Conservation (phyloP, 2,113 vertebrate genomes). For the Hippocampus guttulatus region DNA sequence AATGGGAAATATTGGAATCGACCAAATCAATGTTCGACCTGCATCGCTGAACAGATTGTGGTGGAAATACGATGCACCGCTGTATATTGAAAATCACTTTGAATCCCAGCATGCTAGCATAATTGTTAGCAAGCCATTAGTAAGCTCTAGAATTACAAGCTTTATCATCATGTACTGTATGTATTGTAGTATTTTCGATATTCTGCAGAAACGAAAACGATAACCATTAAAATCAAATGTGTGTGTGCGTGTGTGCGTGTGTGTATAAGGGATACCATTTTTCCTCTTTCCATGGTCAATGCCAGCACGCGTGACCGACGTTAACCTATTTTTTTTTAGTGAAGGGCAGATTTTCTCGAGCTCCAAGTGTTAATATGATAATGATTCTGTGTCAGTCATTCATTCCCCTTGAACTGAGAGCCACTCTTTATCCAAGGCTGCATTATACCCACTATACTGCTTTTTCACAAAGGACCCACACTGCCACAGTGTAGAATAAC, state of each 20-base stretch:
- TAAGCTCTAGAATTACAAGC: too few species aligned
- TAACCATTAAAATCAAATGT: not conserved
- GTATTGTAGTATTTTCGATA: not conserved
- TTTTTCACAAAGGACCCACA: constrained; percentile 50
- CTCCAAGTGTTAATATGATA: constrained; percentile 56
- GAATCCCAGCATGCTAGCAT: too few species aligned
- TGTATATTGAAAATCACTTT: too few species aligned
- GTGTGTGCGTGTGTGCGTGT: too few species aligned
- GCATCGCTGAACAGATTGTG: not conserved
- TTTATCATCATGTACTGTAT: too few species aligned
- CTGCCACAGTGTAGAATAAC: constrained; percentile 40
- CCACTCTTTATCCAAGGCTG: constrained; percentile 51
- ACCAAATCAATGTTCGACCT: too few species aligned
- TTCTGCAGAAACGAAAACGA: not conserved
- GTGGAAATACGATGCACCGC: not conserved
- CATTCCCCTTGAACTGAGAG: constrained; percentile 35
- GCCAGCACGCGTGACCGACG: constrained; percentile 10
- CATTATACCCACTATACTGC: constrained; percentile 57
- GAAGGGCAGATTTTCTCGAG: constrained; percentile 35
- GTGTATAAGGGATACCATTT: too few species aligned
- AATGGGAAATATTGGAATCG: too few species aligned
- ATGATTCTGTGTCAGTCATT: constrained; percentile 43
- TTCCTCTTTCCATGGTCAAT: constrained; percentile 3
- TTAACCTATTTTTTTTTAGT: constrained; percentile 24
- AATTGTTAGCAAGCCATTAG: too few species aligned